Conservation (phyloP, 2,888 invertebrate genomes). For the Tetropium fuscum region DNA sequence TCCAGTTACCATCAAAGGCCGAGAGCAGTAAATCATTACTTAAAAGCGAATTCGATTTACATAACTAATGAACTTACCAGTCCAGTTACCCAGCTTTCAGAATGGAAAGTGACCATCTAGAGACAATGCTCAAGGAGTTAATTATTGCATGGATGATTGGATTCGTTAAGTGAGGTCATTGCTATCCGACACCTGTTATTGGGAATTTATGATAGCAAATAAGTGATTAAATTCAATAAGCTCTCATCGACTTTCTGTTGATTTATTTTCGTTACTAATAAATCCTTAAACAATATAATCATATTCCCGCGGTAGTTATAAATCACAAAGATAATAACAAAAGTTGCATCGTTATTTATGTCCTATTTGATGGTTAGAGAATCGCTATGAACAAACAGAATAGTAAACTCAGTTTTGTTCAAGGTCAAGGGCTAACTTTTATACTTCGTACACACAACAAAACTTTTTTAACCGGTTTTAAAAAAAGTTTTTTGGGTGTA, state of each 20-base stretch:
- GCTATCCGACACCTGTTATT: slow-evolving; percentile 44
- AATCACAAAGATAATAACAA: slow-evolving; percentile 23
- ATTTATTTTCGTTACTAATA: slow-evolving; percentile 32
- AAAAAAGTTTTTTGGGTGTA: too few relatives aligned
- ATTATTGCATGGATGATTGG: slow-evolving; percentile 27
- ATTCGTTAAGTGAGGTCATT: slow-evolving; percentile 31
- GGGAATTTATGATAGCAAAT: slow-evolving; percentile 41
- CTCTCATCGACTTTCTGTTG: slow-evolving; percentile 32
- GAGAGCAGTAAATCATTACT: slow-evolving; percentile 59
- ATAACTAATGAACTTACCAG: slow-evolving; percentile 61
- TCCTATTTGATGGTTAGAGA: not conserved
- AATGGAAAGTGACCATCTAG: slow-evolving; percentile 23
- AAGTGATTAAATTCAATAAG: slow-evolving; percentile 39
- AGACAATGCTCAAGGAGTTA: slow-evolving; percentile 24
- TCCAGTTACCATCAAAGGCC: slow-evolving; percentile 50
- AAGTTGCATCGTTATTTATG: slow-evolving; percentile 17
- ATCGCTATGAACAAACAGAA: too few relatives aligned
- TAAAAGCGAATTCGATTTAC: slow-evolving; percentile 62
- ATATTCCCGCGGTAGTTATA: slow-evolving; percentile 22
- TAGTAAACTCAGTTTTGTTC: too few relatives aligned
- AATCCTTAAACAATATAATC: slow-evolving; percentile 33
- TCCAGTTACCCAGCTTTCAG: slow-evolving; percentile 45
- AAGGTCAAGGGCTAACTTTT: not conserved
- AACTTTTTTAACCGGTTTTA: too few relatives aligned
- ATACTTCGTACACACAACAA: too few relatives aligned